phyloP scores from a whole-genome alignment of 1,140 invertebrate species.

The Belonocnema kinseyi region DNA sequence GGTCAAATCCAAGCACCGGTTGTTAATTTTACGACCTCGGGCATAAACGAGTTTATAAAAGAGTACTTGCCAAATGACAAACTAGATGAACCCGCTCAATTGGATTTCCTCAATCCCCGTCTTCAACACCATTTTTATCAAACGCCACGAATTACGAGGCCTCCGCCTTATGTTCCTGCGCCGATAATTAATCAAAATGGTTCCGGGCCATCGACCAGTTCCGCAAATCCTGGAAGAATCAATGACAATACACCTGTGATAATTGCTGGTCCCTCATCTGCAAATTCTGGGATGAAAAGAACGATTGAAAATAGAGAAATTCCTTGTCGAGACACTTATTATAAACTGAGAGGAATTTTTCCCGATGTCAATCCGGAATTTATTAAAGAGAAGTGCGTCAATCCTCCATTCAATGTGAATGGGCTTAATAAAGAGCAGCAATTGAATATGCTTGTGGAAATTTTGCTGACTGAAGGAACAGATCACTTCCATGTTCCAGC shows the following conservation, averaged over 20 bases:
- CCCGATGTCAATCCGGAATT: constrained; percentile 68
- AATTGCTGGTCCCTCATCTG: neutral
- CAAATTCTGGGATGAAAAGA: neutral
- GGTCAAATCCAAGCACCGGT: neutral
- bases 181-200: neutral
- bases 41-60: too few species aligned
- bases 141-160: neutral
- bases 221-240: neutral
- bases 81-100: neutral
- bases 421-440: constrained; percentile 31
- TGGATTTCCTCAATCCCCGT: neutral
- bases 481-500: constrained; percentile 30
- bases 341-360: constrained; percentile 59
- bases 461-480: constrained; percentile 49
- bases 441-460: constrained; percentile 51
- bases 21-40: neutral
- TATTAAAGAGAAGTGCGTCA: constrained; percentile 58
- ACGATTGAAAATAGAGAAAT: neutral
- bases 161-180: neutral
- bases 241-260: neutral
- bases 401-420: constrained; percentile 34
- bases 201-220: neutral
- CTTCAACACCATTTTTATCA: neutral
- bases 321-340: constrained; percentile 39
- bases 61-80: neutral